These are phyloP conservation scores for Clarias magur DNA, from an alignment of 2,113 vertebrate genomes.

Conservation along the genomic window DNA sequence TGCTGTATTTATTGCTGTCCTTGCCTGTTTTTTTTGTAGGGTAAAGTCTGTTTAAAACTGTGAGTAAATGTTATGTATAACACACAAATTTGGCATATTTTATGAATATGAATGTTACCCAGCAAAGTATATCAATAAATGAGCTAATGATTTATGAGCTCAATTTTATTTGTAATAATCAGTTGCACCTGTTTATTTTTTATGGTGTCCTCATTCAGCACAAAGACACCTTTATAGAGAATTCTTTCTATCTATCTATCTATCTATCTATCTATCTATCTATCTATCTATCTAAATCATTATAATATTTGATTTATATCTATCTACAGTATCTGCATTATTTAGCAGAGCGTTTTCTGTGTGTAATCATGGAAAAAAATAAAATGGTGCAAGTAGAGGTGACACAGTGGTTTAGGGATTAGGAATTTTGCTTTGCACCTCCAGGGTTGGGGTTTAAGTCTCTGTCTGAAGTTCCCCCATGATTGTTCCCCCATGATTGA, in stretches of 20 bases:
- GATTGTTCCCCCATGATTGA: too few species aligned
- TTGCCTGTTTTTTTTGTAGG: slow-evolving; percentile 8
- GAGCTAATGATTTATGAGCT: neutral
- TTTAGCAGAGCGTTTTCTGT: too few species aligned
- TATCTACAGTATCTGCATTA: too few species aligned
- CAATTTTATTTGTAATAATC: neutral
- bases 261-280: too few species aligned
- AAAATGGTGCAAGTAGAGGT: too few species aligned
- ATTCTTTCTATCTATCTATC: neutral
- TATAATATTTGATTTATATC: too few species aligned
- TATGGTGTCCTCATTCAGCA: neutral
- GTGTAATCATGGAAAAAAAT: too few species aligned
- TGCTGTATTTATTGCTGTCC: slow-evolving; percentile 38
- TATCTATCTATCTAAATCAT: too few species aligned
- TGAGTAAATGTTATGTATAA: neutral
- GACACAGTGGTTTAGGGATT: too few species aligned
- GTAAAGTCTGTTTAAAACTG: neutral
- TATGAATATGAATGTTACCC: slow-evolving; percentile 18
- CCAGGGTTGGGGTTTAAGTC: too few species aligned
- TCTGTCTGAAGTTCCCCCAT: too few species aligned
- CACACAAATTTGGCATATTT: neutral
- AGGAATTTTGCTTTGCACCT: too few species aligned
- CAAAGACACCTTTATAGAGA: neutral
- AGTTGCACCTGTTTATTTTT: neutral
- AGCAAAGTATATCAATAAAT: slow-evolving; percentile 25